Base-by-base conservation (phyloP, 64 coral and sea anemone species). In the Orbicella faveolata region DNA sequence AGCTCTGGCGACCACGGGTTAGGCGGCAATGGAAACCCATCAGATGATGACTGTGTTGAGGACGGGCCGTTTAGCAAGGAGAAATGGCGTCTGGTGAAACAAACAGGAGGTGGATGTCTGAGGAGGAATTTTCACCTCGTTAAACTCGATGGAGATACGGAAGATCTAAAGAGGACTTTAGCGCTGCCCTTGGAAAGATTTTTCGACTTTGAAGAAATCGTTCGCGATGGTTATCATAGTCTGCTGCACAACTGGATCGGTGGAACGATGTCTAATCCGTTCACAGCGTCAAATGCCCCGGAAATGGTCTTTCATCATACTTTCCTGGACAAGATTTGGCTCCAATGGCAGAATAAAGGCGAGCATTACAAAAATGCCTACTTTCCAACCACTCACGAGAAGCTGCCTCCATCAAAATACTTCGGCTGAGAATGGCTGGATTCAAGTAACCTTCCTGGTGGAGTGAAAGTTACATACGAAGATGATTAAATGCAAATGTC, bases 281-380 rank as follows among this genome's bases (percentile, higher is more conserved):
- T 12, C 1, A 48, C 67, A 6, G 68, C 90, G 9, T 89, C 90
- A 13, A 93, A 92, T n/a, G 93, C 96, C 0, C 96, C 96, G 1
- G 96, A 95, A 39, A 79, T 98, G n/a, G 87, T 88, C 36, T 79
- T 93, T 17, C 96, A 98, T 52, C 96, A 98, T 61, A 80, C 90
- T 2, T 98, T 90, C 78, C 82, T 98, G 51, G 96, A 98, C 79
- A 95, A 95, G 73, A 36, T 95, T 36, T 98, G 96, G 96, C 19
- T 73, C 15, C 83, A 95, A 74, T 98, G 96, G 96, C 96, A 98
- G 74, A 90, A 98, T 4, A 89, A 79, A 36, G 93, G 96, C n/a
- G 37, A 79, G 16, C 75, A 81, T 34, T 95, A 90, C 88, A 95
- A 91, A 63, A 87, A 88, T 82, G 88, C 91, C 34, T 91, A 77